phyloP scores from a whole-genome alignment of 2,113 vertebrate species.

The Atlantisia rogersi region DNA sequence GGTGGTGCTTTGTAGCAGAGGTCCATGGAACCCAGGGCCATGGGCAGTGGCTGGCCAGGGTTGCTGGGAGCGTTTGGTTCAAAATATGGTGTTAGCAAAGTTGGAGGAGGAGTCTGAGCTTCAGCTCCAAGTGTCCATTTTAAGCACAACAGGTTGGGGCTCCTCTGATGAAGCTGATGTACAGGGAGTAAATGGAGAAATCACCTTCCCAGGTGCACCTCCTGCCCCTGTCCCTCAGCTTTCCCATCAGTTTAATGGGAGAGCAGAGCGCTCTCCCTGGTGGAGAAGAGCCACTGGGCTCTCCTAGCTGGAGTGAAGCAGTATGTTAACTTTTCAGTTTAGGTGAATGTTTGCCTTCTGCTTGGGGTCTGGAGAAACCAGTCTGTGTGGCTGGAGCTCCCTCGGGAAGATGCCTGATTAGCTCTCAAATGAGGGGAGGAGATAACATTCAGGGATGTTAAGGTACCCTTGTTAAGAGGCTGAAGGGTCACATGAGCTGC shows the following conservation, averaged over 20 bases:
- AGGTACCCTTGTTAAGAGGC: background rate
- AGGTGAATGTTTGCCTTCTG: background rate
- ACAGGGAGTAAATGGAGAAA: background rate
- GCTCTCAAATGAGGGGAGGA: constrained; percentile 7
- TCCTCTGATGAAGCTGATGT: background rate
- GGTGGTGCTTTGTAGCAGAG: background rate
- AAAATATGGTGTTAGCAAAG: background rate
- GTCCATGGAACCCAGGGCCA: background rate
- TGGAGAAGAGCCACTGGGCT: background rate
- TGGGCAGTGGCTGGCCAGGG: background rate
- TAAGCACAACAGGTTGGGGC: background rate
- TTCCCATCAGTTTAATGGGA: background rate
- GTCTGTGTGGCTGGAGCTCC: background rate
- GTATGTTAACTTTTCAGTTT: background rate
- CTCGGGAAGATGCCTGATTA: constrained; percentile 29
- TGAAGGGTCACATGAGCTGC: background rate
- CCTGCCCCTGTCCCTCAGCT: background rate
- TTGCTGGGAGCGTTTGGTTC: background rate
- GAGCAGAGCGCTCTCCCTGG: rapidly evolving
- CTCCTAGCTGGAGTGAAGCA: background rate
- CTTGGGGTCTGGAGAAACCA: background rate
- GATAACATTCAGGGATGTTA: background rate
- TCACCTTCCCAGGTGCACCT: too few relatives aligned
- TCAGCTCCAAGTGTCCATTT: background rate
- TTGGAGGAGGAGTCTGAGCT: background rate